phyloP scores from a whole-genome alignment of 2,797 vertebrate species.

The Alca torda region DNA sequence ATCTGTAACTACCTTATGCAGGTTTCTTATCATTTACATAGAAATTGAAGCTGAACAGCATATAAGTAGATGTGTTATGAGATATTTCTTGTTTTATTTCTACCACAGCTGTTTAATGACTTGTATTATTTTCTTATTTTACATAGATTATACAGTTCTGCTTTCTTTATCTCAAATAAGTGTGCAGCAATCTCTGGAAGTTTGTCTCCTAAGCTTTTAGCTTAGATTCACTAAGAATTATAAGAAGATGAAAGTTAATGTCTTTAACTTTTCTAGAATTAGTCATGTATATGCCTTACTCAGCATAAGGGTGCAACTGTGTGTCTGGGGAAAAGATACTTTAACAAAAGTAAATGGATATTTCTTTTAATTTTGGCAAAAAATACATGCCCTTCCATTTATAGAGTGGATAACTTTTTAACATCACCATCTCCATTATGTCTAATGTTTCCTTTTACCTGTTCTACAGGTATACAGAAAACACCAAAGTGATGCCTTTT shows the following conservation, averaged over 20 bases:
- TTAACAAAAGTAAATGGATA: background rate
- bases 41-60: background rate
- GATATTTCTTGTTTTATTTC: slow-evolving; percentile 6
- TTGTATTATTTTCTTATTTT: background rate
- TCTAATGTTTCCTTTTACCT: background rate
- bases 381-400: background rate
- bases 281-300: background rate
- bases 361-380: background rate
- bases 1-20: background rate
- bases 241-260: background rate
- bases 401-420: background rate
- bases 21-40: background rate
- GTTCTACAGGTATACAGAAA: background rate
- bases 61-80: background rate
- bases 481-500: background rate
- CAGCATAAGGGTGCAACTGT: background rate
- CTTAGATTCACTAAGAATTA: background rate
- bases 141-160: background rate
- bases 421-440: background rate
- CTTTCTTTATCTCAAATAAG: background rate
- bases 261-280: background rate
- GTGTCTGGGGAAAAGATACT: background rate
- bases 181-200: background rate
- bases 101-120: background rate
- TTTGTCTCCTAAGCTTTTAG: background rate